phyloP scores from a whole-genome alignment of 1,140 invertebrate species.

The Ericerus pela region DNA sequence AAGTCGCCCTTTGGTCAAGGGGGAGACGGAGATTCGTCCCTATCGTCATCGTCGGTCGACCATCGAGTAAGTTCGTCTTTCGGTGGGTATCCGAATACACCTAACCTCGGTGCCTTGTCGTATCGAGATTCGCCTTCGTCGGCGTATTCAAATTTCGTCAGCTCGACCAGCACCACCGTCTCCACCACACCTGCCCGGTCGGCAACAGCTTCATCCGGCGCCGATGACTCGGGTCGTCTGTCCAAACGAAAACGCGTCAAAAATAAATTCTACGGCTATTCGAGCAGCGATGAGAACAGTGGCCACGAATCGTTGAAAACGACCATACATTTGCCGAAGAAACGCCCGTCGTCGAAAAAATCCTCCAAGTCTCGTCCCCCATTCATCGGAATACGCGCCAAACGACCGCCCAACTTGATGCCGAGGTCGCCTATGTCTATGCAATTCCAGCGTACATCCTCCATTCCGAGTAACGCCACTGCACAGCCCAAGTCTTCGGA shows the following conservation, averaged over 20 bases:
- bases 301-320: not conserved
- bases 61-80: slow-evolving; percentile 14
- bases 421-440: slow-evolving; percentile 39
- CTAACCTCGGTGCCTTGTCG: not conserved
- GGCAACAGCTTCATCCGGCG: not conserved
- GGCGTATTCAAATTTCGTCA: not conserved
- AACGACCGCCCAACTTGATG: slow-evolving; percentile 44
- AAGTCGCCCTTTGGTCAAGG: too few relatives aligned
- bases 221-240: slow-evolving; percentile 1
- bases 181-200: not conserved
- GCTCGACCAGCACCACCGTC: not conserved
- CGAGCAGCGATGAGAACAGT: slow-evolving; percentile 59
- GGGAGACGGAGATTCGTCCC: too few relatives aligned
- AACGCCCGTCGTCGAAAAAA: slow-evolving; percentile 1
- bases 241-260: slow-evolving; percentile 58
- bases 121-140: slow-evolving; percentile 15
- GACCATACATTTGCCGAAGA: slow-evolving; percentile 2
- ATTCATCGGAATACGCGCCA: not conserved
- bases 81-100: slow-evolving; percentile 20
- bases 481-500: not conserved
- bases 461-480: slow-evolving; percentile 15
- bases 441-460: slow-evolving; percentile 31
- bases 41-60: not conserved
- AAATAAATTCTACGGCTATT: slow-evolving; percentile 72
- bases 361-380: slow-evolving; percentile 14